Conservation (phyloP, 2,888 invertebrate genomes). For the Dendrolimus houi region DNA sequence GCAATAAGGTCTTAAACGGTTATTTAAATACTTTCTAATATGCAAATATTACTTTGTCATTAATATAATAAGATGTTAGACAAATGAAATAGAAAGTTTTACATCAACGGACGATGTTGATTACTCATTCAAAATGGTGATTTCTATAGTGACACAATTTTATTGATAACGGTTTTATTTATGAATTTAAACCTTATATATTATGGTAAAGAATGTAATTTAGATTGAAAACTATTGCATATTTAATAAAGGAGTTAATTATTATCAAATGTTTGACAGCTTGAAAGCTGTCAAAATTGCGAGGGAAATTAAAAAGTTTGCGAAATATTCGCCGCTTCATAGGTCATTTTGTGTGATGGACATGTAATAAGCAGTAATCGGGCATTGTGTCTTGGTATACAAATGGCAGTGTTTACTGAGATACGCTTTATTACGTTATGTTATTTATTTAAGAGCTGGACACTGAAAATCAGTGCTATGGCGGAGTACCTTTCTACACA, state of each 20-base stretch:
- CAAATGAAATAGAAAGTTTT: conserved; percentile 49
- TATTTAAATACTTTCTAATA: not conserved
- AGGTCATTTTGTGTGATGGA: not conserved
- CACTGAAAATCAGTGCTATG: no score
- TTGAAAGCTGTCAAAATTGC: conserved; percentile 24
- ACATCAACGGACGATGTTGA: conserved; percentile 26
- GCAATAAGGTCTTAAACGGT: no score
- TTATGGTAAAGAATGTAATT: not conserved
- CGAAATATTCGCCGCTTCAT: not conserved
- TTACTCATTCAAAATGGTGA: conserved; percentile 30
- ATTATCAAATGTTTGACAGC: conserved; percentile 14
- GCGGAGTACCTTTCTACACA: no score
- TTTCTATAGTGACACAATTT: conserved; percentile 17
- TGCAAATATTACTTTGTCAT: conserved; percentile 12
- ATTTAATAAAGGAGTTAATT: conserved; percentile 4
- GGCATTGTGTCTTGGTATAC: not conserved
- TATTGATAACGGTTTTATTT: not conserved
- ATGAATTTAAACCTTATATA: not conserved
- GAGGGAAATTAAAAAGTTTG: conserved; percentile 8
- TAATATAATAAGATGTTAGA: conserved; percentile 24
- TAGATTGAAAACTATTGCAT: not conserved
- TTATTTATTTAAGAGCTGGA: not conserved
- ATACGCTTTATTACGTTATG: not conserved
- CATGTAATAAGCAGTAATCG: not conserved
- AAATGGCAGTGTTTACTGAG: not conserved